phyloP scores from a whole-genome alignment of 2,797 vertebrate species.

The Notolabrus celidotus region DNA sequence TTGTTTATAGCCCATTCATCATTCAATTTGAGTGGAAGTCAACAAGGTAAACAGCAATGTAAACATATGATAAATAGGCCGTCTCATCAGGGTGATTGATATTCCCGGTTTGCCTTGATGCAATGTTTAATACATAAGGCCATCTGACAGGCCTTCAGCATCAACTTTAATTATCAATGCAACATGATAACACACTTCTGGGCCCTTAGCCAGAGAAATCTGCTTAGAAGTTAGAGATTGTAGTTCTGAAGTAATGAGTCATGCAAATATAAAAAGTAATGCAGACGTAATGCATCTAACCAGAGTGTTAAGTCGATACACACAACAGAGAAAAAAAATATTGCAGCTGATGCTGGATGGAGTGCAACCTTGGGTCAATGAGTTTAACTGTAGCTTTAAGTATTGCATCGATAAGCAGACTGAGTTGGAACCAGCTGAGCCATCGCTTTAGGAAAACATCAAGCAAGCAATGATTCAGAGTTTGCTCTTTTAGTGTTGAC shows the following conservation, averaged over 20 bases:
- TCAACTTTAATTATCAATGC: constrained; percentile 64
- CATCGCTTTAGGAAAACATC: constrained; percentile 41
- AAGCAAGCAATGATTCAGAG: constrained; percentile 26
- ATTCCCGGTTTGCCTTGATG: constrained; percentile 46
- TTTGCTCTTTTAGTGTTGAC: constrained; percentile 37
- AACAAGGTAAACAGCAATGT: constrained; percentile 63
- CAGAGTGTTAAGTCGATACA: constrained; percentile 45
- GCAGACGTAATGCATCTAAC: constrained; percentile 21
- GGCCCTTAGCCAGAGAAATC: constrained; percentile 45
- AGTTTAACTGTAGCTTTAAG: constrained; percentile 62
- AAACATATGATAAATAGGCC: constrained; percentile 65
- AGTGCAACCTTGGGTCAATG: constrained; percentile 60
- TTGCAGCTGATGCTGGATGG: constrained; percentile 47
- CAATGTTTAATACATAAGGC: constrained; percentile 62
- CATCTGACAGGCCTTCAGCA: constrained; percentile 59
- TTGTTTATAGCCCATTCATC: constrained; percentile 45
- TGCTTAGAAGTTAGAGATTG: constrained; percentile 28
- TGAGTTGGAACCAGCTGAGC: constrained; percentile 54
- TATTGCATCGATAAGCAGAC: constrained; percentile 64
- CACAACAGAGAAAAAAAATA: constrained; percentile 10
- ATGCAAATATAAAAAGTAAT: constrained; percentile 24
- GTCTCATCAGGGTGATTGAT: constrained; percentile 65
- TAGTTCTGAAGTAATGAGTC: constrained; percentile 48
- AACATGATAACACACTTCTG: constrained; percentile 49
- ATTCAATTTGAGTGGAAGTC: constrained; percentile 63